Evolutionary conservation across 1,140 invertebrate genomes (phyloP), one percentile per base, ranked within the genome.

Genomic region (Drosophila nikananu): DNA sequence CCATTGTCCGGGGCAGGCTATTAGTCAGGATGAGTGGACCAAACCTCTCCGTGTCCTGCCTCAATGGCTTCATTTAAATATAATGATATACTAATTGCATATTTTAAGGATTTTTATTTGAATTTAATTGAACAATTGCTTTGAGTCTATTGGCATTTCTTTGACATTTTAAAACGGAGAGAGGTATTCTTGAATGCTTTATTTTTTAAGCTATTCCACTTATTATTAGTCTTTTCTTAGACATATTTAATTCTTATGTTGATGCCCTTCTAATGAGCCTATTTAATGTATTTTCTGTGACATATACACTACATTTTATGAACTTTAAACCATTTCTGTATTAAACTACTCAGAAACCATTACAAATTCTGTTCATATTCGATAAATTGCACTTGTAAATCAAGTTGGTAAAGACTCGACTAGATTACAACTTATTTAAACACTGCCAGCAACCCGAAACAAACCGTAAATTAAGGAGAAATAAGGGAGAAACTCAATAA

Each of bases 401-500:
- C 49, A 63, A 13, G 2, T 13, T 7, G 15, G 5, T 15, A 19
- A 10, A 10, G 32, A 55, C 21, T 23, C 9, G 27, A 10, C 9
- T n/a, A 37, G 23, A 62, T 52, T 37, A 55, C 17, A 55, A 49
- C 21, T 35, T 19, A 19, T 54, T 51, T n/a, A n/a, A 62, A 54
- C 46, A 62, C 30, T 61, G 3, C 23, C 17, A 48, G 17, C 13
- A 51, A 41, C 8, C 8, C 44, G 23, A 41, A 48, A 65, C 61
- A 35, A 13, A 60, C 35, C 44, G 27, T 48, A 73, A 72, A 72
- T 37, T 37, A 48, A 27, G 21, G 48, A 49, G 41, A 64, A 60
- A 30, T 52, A 25, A 2, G 17, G 25, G 17, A 57, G 39, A 25
- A 62, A 41, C 58, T 37, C 37, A 41, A 66, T 75, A 89, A 89